Conservation (phyloP, 2,113 vertebrate species). For the Poeciliopsis prolifica region DNA sequence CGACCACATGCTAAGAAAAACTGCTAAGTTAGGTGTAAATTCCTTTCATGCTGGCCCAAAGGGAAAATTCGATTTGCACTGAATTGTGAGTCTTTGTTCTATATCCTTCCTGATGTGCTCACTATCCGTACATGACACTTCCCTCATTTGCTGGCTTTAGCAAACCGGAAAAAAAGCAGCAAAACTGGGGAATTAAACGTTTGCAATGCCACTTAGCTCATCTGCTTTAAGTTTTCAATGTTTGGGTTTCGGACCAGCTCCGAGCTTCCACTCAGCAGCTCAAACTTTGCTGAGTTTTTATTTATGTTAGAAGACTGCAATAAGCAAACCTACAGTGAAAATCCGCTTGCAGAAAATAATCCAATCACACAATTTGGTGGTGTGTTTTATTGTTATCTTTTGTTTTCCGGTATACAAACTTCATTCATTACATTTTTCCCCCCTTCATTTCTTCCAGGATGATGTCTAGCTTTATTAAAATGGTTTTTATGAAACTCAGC, state of each 20-base stretch:
- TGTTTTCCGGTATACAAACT: slow-evolving; percentile 54
- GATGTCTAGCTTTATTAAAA: slow-evolving; percentile 67
- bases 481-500: slow-evolving; percentile 60
- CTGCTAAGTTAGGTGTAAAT: slow-evolving; percentile 50
- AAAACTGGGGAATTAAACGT: slow-evolving; percentile 43
- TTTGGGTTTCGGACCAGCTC: slow-evolving; percentile 56
- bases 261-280: slow-evolving; percentile 37
- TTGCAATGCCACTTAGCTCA: slow-evolving; percentile 42
- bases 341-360: slow-evolving; percentile 66
- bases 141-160: slow-evolving; percentile 51
- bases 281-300: slow-evolving; percentile 56
- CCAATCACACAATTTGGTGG: slow-evolving; percentile 56
- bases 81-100: slow-evolving; percentile 54
- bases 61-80: slow-evolving; percentile 59
- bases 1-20: slow-evolving; percentile 63
- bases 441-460: slow-evolving; percentile 32
- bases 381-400: slow-evolving; percentile 65
- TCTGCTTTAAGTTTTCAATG: slow-evolving; percentile 44
- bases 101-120: slow-evolving; percentile 47
- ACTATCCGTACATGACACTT: slow-evolving; percentile 49
- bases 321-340: slow-evolving; percentile 52
- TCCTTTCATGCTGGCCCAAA: slow-evolving; percentile 54
- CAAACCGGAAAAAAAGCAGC: slow-evolving; percentile 38
- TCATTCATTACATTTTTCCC: slow-evolving; percentile 52
- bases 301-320: slow-evolving; percentile 56